These are phyloP conservation scores for Brienomyrus longianalis DNA, from an alignment of 2,113 vertebrate species.

Conservation along the genomic window DNA sequence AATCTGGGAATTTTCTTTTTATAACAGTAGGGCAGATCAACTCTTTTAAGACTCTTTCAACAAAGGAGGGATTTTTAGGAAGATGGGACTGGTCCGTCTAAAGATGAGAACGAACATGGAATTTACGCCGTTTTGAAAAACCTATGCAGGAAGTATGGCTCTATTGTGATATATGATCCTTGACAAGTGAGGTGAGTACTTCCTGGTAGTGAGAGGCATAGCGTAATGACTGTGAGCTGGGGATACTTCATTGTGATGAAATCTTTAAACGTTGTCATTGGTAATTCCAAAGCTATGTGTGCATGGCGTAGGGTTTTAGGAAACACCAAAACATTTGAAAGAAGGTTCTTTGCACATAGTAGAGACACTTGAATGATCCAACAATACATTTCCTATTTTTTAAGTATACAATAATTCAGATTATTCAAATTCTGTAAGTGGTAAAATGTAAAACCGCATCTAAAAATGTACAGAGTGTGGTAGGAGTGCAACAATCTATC, in stretches of 20 bases:
- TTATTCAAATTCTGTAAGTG: not conserved
- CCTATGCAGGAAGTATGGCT: not conserved
- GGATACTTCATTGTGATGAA: not conserved
- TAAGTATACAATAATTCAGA: not conserved
- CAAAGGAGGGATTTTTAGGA: not conserved
- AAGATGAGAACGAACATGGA: not conserved
- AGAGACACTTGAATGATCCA: not conserved
- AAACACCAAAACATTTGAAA: not conserved
- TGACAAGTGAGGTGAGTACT: not conserved
- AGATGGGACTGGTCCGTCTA: not conserved
- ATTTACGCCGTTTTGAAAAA: not conserved
- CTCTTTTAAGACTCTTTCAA: not conserved
- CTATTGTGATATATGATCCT: not conserved
- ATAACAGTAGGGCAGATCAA: not conserved
- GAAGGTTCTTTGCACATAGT: not conserved
- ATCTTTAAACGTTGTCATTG: not conserved
- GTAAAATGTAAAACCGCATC: not conserved
- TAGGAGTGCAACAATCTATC: not conserved
- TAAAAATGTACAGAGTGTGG: not conserved
- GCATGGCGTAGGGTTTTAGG: not conserved
- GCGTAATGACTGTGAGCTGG: not conserved
- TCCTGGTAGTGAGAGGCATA: not conserved
- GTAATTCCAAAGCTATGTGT: not conserved
- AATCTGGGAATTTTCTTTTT: not conserved
- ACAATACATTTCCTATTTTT: not conserved